Evolutionary conservation across 2,888 invertebrate genomes (phyloP), one percentile per base, ranked within the genome.

Genomic region (Ormyrus pomaceus): DNA sequence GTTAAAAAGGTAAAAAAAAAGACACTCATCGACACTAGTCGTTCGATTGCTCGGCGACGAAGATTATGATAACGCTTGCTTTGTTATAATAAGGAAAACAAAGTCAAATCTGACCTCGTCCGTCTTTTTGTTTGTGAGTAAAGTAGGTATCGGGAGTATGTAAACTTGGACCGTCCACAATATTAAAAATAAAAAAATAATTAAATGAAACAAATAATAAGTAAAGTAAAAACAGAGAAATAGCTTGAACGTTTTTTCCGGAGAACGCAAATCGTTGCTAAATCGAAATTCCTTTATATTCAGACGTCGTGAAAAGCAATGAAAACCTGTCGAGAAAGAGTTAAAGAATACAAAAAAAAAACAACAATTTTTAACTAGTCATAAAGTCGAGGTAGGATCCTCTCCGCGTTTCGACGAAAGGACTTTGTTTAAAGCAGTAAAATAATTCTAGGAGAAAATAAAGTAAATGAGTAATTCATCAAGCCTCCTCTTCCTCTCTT

Each of bases 361-460:
- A 83, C 83, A 85, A 73, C 34, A 34, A 84, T 87, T 87, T 87
- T 85, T 86, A 87, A 86, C 88, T 89, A 89, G 88, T 89, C 89
- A 88, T 87, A 85, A 85, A 85, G 84, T 86, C 85, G 84, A 83
- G 84, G 83, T 83, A 83, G 84, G 86, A 83, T 87, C 85, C 84
- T 88, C 74, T 71, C 85, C 84, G 85, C 88, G 86, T 86, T 83
- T 83, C 84, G 82, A 75, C 69, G 62, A 79, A 79, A 79, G 68
- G 66, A 64, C 68, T 79, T 81, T 65, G 64, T 70, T 74, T 45
- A 66, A 76, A 66, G 13, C 34, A 66, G 59, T 75, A 48, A 65
- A 34, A 72, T 80, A 76, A 65, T 34, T 8, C 13, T 66, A 59
- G 45, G 73, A 79, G 56, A 62, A 10, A 62, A 65, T 58, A 70